phyloP scores from a whole-genome alignment of 2,797 vertebrate genomes.

The Artibeus lituratus region DNA sequence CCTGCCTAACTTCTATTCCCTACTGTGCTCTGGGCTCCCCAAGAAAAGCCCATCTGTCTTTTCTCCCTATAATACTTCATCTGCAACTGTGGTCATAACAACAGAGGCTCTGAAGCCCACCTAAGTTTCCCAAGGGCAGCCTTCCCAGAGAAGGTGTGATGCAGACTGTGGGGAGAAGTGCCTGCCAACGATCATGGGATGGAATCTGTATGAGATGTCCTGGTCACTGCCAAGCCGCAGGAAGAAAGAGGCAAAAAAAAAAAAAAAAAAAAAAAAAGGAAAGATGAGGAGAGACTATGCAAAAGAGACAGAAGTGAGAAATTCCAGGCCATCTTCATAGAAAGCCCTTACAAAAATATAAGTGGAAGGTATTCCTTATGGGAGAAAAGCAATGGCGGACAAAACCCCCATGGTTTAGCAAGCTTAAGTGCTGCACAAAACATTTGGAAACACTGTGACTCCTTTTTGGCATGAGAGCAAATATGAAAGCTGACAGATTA shows the following conservation, averaged over 20 bases:
- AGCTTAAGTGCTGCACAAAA: not conserved
- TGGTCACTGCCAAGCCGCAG: not conserved
- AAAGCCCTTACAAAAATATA: not conserved
- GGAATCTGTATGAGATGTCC: not conserved
- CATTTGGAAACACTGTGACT: not conserved
- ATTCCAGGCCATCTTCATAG: not conserved
- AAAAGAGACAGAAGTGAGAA: not conserved
- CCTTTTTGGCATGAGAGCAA: not conserved
- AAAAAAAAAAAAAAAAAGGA: not conserved
- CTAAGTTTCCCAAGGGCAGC: not conserved
- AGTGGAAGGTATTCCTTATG: not conserved
- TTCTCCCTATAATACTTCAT: not conserved
- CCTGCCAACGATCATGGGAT: not conserved
- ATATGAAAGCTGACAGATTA: not conserved
- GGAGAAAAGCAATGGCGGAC: not conserved
- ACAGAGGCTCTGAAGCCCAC: not conserved
- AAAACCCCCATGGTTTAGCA: not conserved
- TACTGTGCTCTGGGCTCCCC: not conserved
- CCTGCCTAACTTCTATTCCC: not conserved
- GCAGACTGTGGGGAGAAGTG: not conserved
- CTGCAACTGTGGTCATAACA: not conserved
- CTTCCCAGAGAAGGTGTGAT: not conserved
- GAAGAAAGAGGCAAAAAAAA: no score
- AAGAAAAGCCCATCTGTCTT: not conserved
- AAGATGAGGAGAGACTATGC: not conserved